Base-by-base conservation (phyloP, 1,140 invertebrate species). In the Planococcus citri region DNA sequence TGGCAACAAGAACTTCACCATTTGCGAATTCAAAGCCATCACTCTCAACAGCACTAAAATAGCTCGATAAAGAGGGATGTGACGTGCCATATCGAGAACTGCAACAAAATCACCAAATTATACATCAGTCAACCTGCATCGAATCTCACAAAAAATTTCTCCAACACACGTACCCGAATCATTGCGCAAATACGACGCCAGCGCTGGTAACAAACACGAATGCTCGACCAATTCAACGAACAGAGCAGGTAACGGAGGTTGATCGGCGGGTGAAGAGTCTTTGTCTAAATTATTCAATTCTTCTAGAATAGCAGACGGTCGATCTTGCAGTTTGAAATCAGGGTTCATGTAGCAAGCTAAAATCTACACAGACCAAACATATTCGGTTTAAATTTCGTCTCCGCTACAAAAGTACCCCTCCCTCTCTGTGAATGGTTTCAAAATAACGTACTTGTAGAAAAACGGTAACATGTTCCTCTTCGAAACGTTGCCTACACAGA, bases 391-490 rank as follows among this genome's bases (percentile, higher is more conserved):
- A 22, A 27, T n/a, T n/a, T n/a, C n/a, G n/a, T n/a, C n/a, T n/a
- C 41, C 17, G 41, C 41, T 51, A 51, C 10, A n/a, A 51, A 51
- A 37, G 6, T 37, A 37, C 33, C n/a, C n/a, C n/a, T n/a, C n/a
- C n/a, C 12, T 33, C 12, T 33, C 29, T 33, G 29, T 6, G 3
- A 33, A 33, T 33, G 3, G 12, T 33, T 33, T 8, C 60, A 17
- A 64, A 10, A 6, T 24, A 70, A 58, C 24, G 51, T 74, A 84
- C 83, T 76, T 88, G 83, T 29, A 91, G 75, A 22, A 92, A 76
- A 73, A 88, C 92, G 0, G 92, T 93, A 4, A 95, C 92, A 76
- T 96, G 92, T 77, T 95, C 92, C 76, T 97, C 94, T 78, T 97
- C 92, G 72, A 88, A 90, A 64, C 87, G 85, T 77, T 95, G 92